Evolutionary conservation across 2,113 vertebrate species (phyloP), one percentile per base, ranked within the genome.

Genomic region (Nycticebus coucang): DNA sequence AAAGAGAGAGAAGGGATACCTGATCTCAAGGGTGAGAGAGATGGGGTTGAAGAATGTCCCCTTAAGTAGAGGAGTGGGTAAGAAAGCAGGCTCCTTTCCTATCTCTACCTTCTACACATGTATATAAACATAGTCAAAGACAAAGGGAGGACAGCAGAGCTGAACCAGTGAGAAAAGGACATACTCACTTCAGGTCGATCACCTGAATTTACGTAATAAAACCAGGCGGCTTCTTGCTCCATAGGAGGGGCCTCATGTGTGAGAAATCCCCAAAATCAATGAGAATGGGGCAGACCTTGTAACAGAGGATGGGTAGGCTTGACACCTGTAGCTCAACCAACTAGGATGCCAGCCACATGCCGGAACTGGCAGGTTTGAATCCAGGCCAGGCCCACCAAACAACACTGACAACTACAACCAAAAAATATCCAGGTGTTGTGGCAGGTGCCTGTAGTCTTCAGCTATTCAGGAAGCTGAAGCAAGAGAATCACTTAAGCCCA

Each of bases 161-260:
- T 93, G 35, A 95, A 28, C 50, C 35, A 78, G 15, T 74, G 50
- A 93, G 71, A 93, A 41, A 57, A 93, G 60, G 62, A 89, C 21
- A 89, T 75, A 80, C 66, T 89, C 24, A 83, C 74, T 45, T 45
- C 22, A 95, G 83, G 45, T 80, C 83, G 22, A 82, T 91, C 37
- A 68, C 57, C 57, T 89, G 50, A 26, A 24, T 55, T 50, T 85
- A 30, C 53, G 79, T 78, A 88, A 41, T 87, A 94, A 87, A 96
- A 41, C 28, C 50, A 41, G 7, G 64, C 87, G 7, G 64, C 87
- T 33, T 57, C 72, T 82, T 41, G 4, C 7, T 86, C 75, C 89
- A 50, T 24, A 87, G 64, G 12, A 55, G 28, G 59, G 26, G 10
- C 5, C n/a, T 78, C 30, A 15, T 94, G 60, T 96, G n/a, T 93